Evolutionary conservation across 2,113 vertebrate species (phyloP).

Genomic region (Rhabdornis inornatus): DNA sequence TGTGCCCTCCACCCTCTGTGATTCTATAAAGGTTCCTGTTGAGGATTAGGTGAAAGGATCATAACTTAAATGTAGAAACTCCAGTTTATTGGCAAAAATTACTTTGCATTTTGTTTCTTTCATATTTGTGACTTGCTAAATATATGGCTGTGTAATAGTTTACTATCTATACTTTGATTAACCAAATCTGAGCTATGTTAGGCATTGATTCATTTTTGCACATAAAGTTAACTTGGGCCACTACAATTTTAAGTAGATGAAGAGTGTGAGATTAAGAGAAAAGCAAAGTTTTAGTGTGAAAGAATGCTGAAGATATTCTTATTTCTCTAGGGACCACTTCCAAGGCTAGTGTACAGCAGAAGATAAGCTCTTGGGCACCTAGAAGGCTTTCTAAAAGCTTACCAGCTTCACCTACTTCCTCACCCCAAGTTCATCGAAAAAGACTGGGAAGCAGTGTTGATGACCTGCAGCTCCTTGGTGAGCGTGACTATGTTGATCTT

Average conservation of each 20-base stretch:
- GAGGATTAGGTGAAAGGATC: background rate
- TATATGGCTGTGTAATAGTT: background rate
- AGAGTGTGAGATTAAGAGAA: background rate
- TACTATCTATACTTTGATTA: background rate
- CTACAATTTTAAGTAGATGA: background rate
- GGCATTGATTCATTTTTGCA: background rate
- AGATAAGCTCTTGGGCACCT: slow-evolving; percentile 37
- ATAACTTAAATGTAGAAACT: background rate
- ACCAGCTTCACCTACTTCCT: slow-evolving; percentile 77
- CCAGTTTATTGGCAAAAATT: background rate
- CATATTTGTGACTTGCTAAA: background rate
- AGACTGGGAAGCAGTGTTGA: slow-evolving; percentile 45
- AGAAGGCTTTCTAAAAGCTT: slow-evolving; percentile 79
- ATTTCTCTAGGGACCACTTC: background rate
- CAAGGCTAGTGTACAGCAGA: background rate
- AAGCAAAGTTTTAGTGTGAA: background rate
- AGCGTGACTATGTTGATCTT: background rate
- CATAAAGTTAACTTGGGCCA: background rate
- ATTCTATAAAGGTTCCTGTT: background rate
- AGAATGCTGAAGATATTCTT: background rate
- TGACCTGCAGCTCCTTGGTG: slow-evolving; percentile 37
- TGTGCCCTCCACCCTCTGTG: background rate
- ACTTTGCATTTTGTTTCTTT: background rate
- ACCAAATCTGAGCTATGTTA: background rate
- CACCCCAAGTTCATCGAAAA: slow-evolving; percentile 51